A percentile compares a stretch with the other conserved stretches of the same genome.
Evolutionary conservation across 2,888 invertebrate species (phyloP).

Genomic region (Polyommatus icarus): DNA sequence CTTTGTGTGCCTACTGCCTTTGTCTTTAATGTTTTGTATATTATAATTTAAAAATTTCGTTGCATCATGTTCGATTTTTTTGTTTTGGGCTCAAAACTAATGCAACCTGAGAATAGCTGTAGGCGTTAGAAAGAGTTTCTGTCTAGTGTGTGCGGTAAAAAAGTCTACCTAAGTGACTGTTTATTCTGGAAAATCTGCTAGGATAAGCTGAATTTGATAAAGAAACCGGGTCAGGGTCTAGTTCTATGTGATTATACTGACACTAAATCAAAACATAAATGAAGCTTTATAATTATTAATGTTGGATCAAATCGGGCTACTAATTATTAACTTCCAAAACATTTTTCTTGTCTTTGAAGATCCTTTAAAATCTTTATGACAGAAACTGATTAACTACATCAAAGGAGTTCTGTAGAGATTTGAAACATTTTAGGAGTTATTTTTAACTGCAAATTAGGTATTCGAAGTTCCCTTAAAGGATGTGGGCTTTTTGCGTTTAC

Average conservation of each 20-base stretch:
- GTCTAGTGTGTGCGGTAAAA: too few species aligned
- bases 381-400: background rate
- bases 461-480: constrained; percentile 22
- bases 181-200: too few species aligned
- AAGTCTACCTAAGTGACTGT: too few species aligned
- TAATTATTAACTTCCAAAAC: background rate
- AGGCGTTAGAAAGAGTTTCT: background rate
- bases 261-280: too few species aligned
- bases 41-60: background rate
- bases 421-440: background rate
- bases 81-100: background rate
- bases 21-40: background rate
- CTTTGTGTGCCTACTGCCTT: background rate
- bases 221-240: too few species aligned
- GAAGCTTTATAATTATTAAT: too few species aligned
- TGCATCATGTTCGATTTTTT: background rate
- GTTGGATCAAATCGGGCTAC: background rate
- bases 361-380: background rate
- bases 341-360: background rate
- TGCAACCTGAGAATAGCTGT: too few species aligned
- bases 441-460: background rate
- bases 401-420: background rate
- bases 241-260: too few species aligned
- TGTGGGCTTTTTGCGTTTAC: constrained; percentile 15
- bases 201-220: too few species aligned